Base-by-base conservation (phyloP, 1,140 invertebrate species). In the Thaumetopoea pityocampa region DNA sequence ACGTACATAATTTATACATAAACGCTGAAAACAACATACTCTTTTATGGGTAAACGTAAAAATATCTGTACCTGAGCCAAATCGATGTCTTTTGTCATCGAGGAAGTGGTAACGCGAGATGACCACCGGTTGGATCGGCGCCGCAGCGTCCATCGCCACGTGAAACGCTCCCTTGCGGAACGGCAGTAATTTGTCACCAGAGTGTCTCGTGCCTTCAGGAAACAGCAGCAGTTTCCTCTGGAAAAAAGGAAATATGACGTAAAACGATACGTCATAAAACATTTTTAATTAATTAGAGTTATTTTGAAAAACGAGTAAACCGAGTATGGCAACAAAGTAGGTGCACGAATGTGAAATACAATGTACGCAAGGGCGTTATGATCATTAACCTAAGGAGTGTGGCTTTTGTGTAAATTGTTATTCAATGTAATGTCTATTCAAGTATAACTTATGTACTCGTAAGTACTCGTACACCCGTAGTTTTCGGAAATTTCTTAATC, bases 151-250 rank as follows among this genome's bases (percentile, higher is more conserved):
- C 26, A 97, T 85, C 1, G 96, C 96, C 44, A 97, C 90, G 76
- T 98, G 94, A 81, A 98, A 98, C 1, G 94, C 96, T 0, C 96
- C 97, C 83, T 98, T 98, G 71, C 98, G 97, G 64, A 95, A 94
- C 1, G 92, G 92, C 50, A 94, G 57, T 19, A 96, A 72, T 4
- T 87, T 88, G 6, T 89, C 88, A 12, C 89, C 88, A 5, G 87
- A 82, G 53, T 93, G 88, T 19, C 93, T 81, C 18, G 92, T 94
- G 6, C 93, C 93, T 83, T 95, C 92, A 1, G 93, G 93, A 72
- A 95, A 95, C 43, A 95, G 87, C 40, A 93, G 85, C 14, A 93
- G 76, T 67, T 90, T 90, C 4, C 89, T 87, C 90, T 93, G 68
- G 15, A 85, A 85, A 37, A 44, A 38, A 28, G 30, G 15, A 24